Conservation (phyloP, 2,797 vertebrate genomes). For the Lithobates pipiens region DNA sequence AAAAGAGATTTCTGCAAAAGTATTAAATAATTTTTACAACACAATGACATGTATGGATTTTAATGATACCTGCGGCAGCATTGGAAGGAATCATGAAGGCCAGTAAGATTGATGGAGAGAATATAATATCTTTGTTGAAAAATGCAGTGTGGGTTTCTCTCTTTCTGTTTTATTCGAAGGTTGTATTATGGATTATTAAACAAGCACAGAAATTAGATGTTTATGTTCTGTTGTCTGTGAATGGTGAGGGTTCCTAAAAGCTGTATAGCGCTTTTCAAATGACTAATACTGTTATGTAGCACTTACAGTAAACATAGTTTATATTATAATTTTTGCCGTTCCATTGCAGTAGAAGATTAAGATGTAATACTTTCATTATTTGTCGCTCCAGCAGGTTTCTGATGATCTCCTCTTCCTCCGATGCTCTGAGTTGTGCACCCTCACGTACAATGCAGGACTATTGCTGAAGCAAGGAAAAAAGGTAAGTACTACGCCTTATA, state of each 20-base stretch:
- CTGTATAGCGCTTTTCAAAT: background rate
- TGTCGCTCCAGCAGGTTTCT: no score
- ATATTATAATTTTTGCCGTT: no score
- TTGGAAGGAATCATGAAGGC: conserved; percentile 30
- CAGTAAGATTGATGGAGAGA: conserved; percentile 50
- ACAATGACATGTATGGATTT: conserved; percentile 60
- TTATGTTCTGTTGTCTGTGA: conserved; percentile 30
- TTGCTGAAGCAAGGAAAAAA: no score
- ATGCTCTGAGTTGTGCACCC: no score
- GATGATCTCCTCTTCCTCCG: no score
- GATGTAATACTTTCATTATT: no score
- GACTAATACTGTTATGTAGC: background rate
- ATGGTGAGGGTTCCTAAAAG: conserved; percentile 1
- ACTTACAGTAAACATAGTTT: background rate
- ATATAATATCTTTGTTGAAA: conserved; percentile 48
- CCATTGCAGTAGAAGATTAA: no score
- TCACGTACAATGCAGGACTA: no score
- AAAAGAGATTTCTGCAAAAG: conserved; percentile 61
- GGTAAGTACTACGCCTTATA: no score
- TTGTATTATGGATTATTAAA: conserved; percentile 51
- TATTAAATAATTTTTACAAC: conserved; percentile 62
- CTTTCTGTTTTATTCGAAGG: conserved; percentile 34
- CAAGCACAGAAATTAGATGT: conserved; percentile 25
- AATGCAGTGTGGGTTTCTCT: conserved; percentile 30
- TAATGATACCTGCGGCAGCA: conserved; percentile 54